These are phyloP conservation scores for Parelbella ahira DNA, from an alignment of 2,888 invertebrate genomes.

Conservation along the genomic window DNA sequence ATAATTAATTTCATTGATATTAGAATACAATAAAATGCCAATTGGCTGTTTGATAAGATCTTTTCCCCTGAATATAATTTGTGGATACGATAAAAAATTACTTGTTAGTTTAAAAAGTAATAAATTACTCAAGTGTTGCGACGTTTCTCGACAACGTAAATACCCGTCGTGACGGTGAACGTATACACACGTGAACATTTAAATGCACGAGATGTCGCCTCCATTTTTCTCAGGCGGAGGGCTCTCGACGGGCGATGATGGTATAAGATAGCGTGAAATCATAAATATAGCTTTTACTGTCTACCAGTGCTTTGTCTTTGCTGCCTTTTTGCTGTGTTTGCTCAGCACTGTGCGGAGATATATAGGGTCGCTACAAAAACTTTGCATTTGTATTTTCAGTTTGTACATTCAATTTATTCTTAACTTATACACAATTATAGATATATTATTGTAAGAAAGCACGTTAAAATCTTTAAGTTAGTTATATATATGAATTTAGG, in stretches of 20 bases:
- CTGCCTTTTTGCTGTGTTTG: constrained; percentile 38
- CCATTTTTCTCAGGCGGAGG: constrained; percentile 33
- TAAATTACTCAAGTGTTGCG: constrained; percentile 1
- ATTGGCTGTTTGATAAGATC: no score
- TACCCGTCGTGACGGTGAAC: neutral
- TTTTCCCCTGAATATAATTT: no score
- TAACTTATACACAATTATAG: no score
- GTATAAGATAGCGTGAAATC: constrained; percentile 62
- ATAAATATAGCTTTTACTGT: constrained; percentile 59
- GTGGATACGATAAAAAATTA: no score
- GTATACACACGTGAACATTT: no score
- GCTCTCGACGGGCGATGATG: constrained; percentile 50
- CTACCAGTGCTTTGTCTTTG: constrained; percentile 39
- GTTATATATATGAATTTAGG: no score
- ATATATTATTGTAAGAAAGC: neutral
- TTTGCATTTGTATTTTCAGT: no score
- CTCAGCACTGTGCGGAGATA: constrained; percentile 31
- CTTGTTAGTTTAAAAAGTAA: no score
- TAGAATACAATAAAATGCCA: no score
- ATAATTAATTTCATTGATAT: no score
- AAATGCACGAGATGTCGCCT: constrained; percentile 29
- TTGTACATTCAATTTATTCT: no score
- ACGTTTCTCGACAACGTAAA: neutral
- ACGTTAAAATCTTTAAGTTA: no score
- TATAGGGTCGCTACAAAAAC: constrained; percentile 13